Conservation (phyloP, 2,797 vertebrate genomes). For the Sebastes oblongus region DNA sequence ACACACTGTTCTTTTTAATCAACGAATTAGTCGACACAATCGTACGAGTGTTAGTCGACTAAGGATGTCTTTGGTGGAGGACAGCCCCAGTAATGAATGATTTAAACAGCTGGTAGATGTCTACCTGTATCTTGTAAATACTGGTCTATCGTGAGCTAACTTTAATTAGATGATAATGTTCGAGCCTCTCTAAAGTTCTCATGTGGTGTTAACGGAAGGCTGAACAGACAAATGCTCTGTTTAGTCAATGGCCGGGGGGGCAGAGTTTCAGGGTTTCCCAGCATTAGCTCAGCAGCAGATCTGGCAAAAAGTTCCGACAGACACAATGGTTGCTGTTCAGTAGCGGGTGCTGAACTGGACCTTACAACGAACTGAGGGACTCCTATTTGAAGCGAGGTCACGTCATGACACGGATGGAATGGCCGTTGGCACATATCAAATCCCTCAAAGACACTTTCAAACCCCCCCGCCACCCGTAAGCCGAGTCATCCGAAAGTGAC, state of each 20-base stretch:
- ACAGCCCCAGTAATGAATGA: slow-evolving; percentile 26
- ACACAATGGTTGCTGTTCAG: slow-evolving; percentile 75
- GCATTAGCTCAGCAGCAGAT: slow-evolving; percentile 57
- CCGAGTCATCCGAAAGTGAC: slow-evolving; percentile 35
- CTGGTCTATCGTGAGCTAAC: slow-evolving; percentile 37
- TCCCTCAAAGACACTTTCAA: slow-evolving; percentile 29
- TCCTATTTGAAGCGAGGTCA: slow-evolving; percentile 45
- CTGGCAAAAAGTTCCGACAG: slow-evolving; percentile 48
- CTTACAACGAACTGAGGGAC: slow-evolving; percentile 8
- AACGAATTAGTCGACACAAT: too few species aligned
- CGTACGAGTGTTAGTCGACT: too few species aligned
- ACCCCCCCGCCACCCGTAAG: not conserved
- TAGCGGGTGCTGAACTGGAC: slow-evolving; percentile 72
- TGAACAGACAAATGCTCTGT: slow-evolving; percentile 64
- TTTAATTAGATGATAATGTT: slow-evolving; percentile 48
- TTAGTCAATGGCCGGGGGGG: slow-evolving; percentile 43
- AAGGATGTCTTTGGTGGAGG: too few species aligned
- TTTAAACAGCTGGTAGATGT: slow-evolving; percentile 40
- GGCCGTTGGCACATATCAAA: slow-evolving; percentile 38
- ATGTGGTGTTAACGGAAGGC: slow-evolving; percentile 41
- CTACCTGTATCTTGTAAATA: slow-evolving; percentile 46
- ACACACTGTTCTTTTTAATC: too few species aligned
- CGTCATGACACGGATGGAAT: slow-evolving; percentile 29
- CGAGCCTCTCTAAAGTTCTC: slow-evolving; percentile 39
- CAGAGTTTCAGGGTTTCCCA: slow-evolving; percentile 63